Conservation (phyloP, 2,113 vertebrate species). For the Ophthalmolycus amberensis region DNA sequence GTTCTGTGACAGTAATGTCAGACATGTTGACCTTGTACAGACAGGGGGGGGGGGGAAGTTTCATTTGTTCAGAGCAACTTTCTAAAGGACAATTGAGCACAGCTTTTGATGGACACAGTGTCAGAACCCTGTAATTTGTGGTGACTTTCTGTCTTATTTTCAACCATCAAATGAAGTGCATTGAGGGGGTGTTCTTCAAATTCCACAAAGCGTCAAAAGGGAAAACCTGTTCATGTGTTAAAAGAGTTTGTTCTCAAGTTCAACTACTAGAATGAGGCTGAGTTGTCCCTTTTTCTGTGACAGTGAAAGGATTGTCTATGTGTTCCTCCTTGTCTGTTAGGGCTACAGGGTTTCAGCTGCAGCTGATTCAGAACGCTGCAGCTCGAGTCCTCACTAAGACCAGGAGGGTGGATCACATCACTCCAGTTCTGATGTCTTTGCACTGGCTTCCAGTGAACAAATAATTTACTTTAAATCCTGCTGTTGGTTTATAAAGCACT, state of each 20-base stretch:
- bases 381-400: too few relatives aligned
- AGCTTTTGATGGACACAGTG: conserved; percentile 16
- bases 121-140: conserved; percentile 21
- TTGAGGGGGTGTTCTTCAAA: conserved; percentile 7
- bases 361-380: too few relatives aligned
- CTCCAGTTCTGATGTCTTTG: too few relatives aligned
- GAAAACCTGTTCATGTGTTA: not conserved
- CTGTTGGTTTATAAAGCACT: too few relatives aligned
- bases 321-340: conserved; percentile 6
- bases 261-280: not conserved
- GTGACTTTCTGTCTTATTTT: conserved; percentile 2
- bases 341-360: not conserved
- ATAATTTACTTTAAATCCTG: too few relatives aligned
- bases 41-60: not conserved
- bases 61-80: conserved; percentile 19
- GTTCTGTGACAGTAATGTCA: not conserved
- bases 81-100: conserved; percentile 9
- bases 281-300: not conserved
- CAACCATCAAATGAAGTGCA: conserved; percentile 2
- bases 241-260: conserved; percentile 16
- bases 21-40: conserved; percentile 24
- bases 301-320: not conserved
- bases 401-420: too few relatives aligned
- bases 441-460: too few relatives aligned
- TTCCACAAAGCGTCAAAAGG: not conserved